Conservation (phyloP, 2,113 vertebrate genomes). For the Tinamus guttatus region DNA sequence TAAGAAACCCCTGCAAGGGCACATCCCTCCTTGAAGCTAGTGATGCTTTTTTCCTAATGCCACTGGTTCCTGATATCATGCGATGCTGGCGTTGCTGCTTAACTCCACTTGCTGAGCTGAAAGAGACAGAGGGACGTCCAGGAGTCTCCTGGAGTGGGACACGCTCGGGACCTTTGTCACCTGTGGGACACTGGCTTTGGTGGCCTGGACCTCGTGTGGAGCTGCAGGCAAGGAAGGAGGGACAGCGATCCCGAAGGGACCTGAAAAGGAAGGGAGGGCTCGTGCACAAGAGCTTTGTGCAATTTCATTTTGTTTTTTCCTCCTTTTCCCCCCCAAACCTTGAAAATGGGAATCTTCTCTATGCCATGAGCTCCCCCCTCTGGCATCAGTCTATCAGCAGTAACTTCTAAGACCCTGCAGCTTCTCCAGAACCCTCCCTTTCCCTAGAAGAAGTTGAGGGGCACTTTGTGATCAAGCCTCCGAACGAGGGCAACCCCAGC, state of each 20-base stretch:
- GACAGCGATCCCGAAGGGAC: background rate
- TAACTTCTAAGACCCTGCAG: background rate
- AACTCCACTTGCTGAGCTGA: slow-evolving; percentile 74
- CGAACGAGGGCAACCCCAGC: background rate
- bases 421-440: background rate
- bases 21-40: slow-evolving; percentile 63
- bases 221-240: slow-evolving; percentile 5
- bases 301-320: background rate
- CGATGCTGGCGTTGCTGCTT: slow-evolving; percentile 53
- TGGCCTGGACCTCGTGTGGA: slow-evolving; percentile 5
- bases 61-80: slow-evolving; percentile 60
- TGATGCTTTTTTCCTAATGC: slow-evolving; percentile 71
- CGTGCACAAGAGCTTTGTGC: background rate
- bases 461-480: fast-evolving
- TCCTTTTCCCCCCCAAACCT: background rate
- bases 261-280: background rate
- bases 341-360: slow-evolving; percentile 57
- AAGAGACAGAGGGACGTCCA: slow-evolving; percentile 37
- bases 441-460: background rate
- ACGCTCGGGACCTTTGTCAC: slow-evolving; percentile 23
- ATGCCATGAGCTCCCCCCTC: slow-evolving; percentile 84
- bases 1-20: slow-evolving; percentile 60
- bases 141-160: slow-evolving; percentile 19
- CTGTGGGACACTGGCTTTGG: slow-evolving; percentile 49
- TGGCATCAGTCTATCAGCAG: slow-evolving; percentile 66